Evolutionary conservation across 2,113 vertebrate species (phyloP).

Genomic region (Cathartes aura): DNA sequence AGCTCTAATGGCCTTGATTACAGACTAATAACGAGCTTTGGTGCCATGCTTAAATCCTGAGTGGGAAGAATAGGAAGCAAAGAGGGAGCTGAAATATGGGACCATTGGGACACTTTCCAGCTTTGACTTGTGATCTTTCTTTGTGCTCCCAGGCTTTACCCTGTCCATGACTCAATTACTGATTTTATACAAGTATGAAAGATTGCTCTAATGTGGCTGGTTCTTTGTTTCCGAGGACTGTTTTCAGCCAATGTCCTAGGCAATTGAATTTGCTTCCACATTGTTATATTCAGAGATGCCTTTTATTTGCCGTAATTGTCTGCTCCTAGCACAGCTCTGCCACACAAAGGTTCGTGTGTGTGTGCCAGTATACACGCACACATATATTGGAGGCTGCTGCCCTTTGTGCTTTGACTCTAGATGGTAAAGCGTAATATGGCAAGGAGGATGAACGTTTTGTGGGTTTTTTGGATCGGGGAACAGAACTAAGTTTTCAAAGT

Average conservation of each 20-base stretch:
- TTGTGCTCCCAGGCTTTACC: constrained; percentile 17
- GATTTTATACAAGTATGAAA: constrained; percentile 27
- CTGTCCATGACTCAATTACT: not conserved
- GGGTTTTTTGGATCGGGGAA: constrained; percentile 6
- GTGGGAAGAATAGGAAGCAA: not conserved
- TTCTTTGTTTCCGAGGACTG: constrained; percentile 20
- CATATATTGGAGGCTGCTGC: not conserved
- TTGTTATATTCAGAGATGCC: constrained; percentile 35
- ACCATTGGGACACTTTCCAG: not conserved
- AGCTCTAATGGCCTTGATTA: constrained; percentile 6
- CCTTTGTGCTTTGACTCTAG: not conserved
- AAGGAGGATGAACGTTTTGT: not conserved
- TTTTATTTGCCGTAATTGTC: constrained; percentile 43
- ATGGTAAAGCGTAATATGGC: not conserved
- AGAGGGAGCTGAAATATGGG: constrained; percentile 17
- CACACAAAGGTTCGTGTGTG: not conserved
- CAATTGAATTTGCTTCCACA: constrained; percentile 6
- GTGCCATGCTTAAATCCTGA: not conserved
- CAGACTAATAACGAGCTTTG: not conserved
- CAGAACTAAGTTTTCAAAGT: not conserved
- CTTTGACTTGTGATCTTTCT: not conserved
- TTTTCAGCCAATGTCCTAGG: not conserved
- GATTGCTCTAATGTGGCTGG: constrained; percentile 16
- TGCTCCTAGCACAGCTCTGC: constrained; percentile 8
- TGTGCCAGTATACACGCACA: not conserved